Evolutionary conservation across 2,888 invertebrate genomes (phyloP).

Genomic region (Hypercompe scribonia): DNA sequence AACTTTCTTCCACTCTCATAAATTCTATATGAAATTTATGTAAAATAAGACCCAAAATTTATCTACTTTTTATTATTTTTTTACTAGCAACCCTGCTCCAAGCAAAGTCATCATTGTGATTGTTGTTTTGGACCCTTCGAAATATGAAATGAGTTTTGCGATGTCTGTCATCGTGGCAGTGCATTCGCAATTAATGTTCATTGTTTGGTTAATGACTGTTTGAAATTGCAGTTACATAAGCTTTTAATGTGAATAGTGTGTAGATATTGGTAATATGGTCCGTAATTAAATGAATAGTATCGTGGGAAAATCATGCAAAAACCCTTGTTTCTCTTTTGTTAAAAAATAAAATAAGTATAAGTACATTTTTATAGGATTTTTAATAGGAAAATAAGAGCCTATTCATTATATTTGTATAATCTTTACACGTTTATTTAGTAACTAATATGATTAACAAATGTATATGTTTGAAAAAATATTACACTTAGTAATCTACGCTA

Average conservation of each 20-base stretch:
- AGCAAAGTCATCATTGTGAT: slow-evolving; percentile 7
- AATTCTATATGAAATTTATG: not conserved
- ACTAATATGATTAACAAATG: not conserved
- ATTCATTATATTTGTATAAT: not conserved
- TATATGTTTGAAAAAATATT: too few relatives aligned
- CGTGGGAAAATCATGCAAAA: not conserved
- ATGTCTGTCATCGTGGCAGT: slow-evolving; percentile 52
- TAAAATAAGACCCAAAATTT: not conserved
- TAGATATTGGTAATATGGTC: slow-evolving; percentile 8
- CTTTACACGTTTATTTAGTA: not conserved
- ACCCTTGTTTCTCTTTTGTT: not conserved
- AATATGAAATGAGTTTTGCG: slow-evolving; percentile 52
- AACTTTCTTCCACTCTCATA: not conserved
- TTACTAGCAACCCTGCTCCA: slow-evolving; percentile 2
- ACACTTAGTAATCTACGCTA: too few relatives aligned
- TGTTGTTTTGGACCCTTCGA: slow-evolving; percentile 55
- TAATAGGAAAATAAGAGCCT: not conserved
- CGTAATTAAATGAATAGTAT: not conserved
- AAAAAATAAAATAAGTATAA: not conserved
- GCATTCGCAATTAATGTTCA: slow-evolving; percentile 54
- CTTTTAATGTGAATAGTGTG: slow-evolving; percentile 13
- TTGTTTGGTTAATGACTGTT: slow-evolving; percentile 48
- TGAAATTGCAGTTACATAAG: slow-evolving; percentile 36
- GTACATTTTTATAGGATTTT: not conserved
- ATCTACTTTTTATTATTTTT: not conserved